Evolutionary conservation across 2,113 vertebrate species (phyloP).

Genomic region (Notiomystis cincta): DNA sequence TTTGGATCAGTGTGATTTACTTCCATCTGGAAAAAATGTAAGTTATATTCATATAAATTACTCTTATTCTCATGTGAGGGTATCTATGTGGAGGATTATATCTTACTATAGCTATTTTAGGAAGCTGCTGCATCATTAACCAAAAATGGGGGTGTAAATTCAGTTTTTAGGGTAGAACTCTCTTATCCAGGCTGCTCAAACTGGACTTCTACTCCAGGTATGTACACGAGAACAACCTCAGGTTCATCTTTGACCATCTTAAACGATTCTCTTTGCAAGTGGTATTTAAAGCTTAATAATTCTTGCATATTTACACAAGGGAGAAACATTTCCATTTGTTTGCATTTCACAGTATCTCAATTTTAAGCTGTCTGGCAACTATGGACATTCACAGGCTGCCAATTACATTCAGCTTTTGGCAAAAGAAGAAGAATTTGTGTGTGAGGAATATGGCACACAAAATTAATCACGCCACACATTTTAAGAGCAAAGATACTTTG

Average conservation of each 20-base stretch:
- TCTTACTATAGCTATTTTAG: background rate
- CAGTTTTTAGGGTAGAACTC: background rate
- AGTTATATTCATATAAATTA: background rate
- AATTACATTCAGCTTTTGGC: conserved; percentile 37
- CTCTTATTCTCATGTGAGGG: background rate
- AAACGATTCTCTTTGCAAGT: background rate
- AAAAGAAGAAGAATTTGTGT: background rate
- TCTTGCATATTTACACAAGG: background rate
- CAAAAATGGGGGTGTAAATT: background rate
- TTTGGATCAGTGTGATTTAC: background rate
- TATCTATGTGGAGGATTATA: background rate
- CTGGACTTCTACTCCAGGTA: background rate
- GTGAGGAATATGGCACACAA: conserved; percentile 5
- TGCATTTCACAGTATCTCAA: conserved; percentile 33
- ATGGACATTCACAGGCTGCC: background rate
- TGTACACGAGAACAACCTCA: background rate
- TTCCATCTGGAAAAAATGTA: background rate
- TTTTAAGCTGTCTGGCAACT: conserved; percentile 36
- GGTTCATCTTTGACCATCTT: background rate
- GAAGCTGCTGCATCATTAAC: background rate
- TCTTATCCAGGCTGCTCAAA: background rate
- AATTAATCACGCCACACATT: conserved; percentile 27
- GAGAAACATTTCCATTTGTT: conserved; percentile 33
- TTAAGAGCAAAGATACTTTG: background rate
- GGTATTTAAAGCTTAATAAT: background rate